Evolutionary conservation across 2,797 vertebrate species (phyloP), one percentile per base, ranked within the genome.

Genomic region (Dryobates pubescens): DNA sequence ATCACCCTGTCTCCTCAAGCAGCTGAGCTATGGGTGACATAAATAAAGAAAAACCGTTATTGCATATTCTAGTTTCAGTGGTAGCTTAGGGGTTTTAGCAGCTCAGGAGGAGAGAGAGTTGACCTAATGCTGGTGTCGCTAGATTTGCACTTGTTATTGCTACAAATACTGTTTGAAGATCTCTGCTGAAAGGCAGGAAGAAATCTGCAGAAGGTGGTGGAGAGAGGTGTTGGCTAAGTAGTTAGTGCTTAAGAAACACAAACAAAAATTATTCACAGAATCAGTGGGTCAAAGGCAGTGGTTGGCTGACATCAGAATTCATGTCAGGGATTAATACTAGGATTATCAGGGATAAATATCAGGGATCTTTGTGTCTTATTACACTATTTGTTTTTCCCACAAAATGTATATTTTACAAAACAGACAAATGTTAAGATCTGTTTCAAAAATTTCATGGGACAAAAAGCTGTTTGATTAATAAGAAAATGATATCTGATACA

Each of bases 401-500:
- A 82, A 72, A 71, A 57, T 0, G 0, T 30, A 3, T 43, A 9
- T 79, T 87, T 74, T 63, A 38, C 3, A 26, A 70, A 69, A 68
- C 13, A 86, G 45, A 38, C 3, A 67, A 27, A 58, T 20, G 4
- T 34, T 81, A 54, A 68, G 16, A 29, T 8, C 4, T 41, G 26
- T 73, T 86, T 88, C 19, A 62, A 73, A 86, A 91, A 79, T 17
- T 53, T 57, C 0, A 5, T 87, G 26, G 10, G 18, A 73, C 53
- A 68, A 71, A 90, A 82, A 78, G 10, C 20, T 59, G 13, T 65
- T 89, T 89, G 24, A 61, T 71, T 74, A 90, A 81, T 72, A 94
- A 36, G 76, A 91, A 94, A 92, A 94, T 51, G 17, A 43, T 17
- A 68, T 74, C 41, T 43, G 78, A 82, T 17, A 91, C 83, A 47